These are phyloP conservation scores for Diorhabda carinulata DNA, from an alignment of 1,140 invertebrate genomes.

Conservation along the genomic window DNA sequence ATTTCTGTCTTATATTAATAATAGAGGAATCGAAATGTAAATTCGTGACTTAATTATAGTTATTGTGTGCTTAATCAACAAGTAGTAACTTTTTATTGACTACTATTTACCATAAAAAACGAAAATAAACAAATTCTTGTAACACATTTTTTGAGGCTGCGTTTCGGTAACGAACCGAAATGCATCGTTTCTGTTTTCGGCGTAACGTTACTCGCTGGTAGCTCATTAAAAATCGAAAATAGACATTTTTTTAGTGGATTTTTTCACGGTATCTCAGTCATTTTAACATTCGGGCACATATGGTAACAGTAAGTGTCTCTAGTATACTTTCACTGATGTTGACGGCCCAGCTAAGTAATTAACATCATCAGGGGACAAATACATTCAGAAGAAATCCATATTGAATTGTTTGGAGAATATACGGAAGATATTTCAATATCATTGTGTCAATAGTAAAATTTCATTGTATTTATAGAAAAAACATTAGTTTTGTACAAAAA, in stretches of 20 bases:
- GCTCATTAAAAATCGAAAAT: conserved; percentile 31
- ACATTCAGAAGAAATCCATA: conserved; percentile 6
- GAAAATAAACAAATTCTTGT: conserved; percentile 13
- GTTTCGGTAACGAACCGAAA: conserved; percentile 4
- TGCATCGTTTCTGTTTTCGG: conserved; percentile 13
- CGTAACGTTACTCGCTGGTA: conserved; percentile 21
- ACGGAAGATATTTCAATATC: too few relatives aligned
- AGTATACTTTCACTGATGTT: conserved; percentile 8
- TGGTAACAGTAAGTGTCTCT: conserved; percentile 27
- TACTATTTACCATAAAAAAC: background rate
- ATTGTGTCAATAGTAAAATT: too few relatives aligned
- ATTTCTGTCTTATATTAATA: too few relatives aligned
- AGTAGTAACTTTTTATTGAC: background rate
- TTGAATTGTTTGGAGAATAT: background rate
- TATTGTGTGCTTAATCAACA: background rate
- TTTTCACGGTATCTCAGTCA: conserved; percentile 28
- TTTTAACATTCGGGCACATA: conserved; percentile 30
- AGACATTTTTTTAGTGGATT: conserved; percentile 23
- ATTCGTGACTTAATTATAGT: too few relatives aligned
- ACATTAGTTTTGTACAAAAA: too few relatives aligned
- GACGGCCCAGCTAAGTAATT: conserved; percentile 24
- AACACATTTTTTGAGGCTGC: conserved; percentile 15
- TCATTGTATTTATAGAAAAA: too few relatives aligned
- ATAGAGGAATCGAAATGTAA: too few relatives aligned
- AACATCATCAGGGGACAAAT: conserved; percentile 15